These are phyloP conservation scores for Caenorhabditis remanei DNA, from an alignment of 1,140 invertebrate genomes.

Conservation along the genomic window DNA sequence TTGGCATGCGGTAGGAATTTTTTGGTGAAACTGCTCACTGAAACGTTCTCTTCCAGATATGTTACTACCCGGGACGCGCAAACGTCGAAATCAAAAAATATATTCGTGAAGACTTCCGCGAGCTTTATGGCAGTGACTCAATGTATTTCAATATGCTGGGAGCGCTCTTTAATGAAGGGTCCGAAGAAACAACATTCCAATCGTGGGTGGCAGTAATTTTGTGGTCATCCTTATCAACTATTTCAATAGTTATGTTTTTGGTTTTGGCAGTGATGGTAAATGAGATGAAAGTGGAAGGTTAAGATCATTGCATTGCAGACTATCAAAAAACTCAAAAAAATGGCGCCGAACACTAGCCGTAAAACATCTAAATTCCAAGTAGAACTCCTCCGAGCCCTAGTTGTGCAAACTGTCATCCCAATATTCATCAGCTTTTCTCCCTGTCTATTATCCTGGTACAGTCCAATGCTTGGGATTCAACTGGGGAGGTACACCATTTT, in stretches of 20 bases:
- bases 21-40: too few species aligned
- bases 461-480: background rate
- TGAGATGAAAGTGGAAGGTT: background rate
- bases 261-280: background rate
- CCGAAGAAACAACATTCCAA: background rate
- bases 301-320: background rate
- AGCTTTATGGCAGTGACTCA: background rate
- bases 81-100: background rate
- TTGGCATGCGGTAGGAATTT: background rate
- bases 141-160: background rate
- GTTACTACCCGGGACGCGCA: background rate
- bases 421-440: constrained; percentile 17
- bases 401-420: constrained; percentile 1
- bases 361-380: background rate
- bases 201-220: background rate
- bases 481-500: background rate
- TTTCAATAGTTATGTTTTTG: background rate
- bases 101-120: background rate
- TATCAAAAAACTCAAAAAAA: background rate
- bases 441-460: background rate
- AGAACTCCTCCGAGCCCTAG: background rate
- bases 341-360: background rate
- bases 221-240: background rate
- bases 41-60: background rate
- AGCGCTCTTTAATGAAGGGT: background rate